Conservation (phyloP, 2,113 vertebrate genomes). For the Scytalopus superciliaris region DNA sequence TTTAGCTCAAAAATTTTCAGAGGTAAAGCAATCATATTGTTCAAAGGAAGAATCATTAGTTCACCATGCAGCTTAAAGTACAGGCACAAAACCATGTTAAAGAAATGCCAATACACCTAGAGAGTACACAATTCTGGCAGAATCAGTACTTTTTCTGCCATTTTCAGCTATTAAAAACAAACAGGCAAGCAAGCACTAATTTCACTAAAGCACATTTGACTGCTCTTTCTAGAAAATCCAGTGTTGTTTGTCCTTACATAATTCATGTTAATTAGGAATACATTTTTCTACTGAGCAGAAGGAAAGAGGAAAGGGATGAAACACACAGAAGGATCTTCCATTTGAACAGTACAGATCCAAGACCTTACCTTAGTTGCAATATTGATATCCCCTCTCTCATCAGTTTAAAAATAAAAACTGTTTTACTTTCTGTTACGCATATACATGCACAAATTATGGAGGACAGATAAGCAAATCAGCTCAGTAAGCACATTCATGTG, state of each 20-base stretch:
- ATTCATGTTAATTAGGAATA: background rate
- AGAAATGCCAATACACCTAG: background rate
- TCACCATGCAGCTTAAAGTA: background rate
- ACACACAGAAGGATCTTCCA: background rate
- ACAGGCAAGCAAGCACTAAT: fast-evolving
- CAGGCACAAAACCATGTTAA: background rate
- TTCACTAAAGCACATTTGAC: background rate
- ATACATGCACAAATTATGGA: fast-evolving
- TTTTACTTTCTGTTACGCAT: background rate
- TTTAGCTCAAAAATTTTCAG: background rate
- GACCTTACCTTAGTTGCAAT: background rate
- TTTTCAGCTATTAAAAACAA: background rate
- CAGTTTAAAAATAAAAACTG: background rate
- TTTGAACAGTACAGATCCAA: fast-evolving
- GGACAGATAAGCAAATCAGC: background rate
- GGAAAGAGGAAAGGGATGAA: background rate
- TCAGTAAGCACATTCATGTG: background rate
- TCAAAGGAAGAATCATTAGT: background rate
- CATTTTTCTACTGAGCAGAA: background rate
- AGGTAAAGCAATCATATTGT: background rate
- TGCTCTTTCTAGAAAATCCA: background rate
- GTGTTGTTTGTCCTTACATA: background rate
- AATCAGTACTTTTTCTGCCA: background rate
- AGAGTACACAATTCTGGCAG: background rate
- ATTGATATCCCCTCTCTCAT: background rate